Evolutionary conservation across 2,113 vertebrate species (phyloP).

Genomic region (Recurvirostra avosetta): DNA sequence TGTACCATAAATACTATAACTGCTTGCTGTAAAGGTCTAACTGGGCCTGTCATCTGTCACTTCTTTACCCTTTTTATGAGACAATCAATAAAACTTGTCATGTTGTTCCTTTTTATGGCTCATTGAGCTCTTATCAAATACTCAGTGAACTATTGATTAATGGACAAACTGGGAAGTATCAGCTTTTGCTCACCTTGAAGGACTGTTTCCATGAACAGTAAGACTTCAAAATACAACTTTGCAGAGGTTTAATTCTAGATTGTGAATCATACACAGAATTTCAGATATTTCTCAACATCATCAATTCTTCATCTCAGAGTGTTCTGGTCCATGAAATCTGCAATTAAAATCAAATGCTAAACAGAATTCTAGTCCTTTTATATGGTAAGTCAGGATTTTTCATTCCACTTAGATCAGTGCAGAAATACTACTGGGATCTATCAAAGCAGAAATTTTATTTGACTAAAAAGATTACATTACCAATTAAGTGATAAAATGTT

Average conservation of each 20-base stretch:
- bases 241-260: neutral
- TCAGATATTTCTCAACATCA: neutral
- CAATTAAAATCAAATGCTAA: constrained; percentile 44
- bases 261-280: neutral
- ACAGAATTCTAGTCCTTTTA: constrained; percentile 21
- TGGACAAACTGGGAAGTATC: neutral
- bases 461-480: neutral
- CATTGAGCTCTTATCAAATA: constrained; percentile 25
- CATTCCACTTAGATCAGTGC: neutral
- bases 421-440: constrained; percentile 21
- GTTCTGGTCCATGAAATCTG: neutral
- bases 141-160: constrained; percentile 38
- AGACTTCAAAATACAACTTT: neutral
- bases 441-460: constrained; percentile 26
- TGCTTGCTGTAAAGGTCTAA: neutral
- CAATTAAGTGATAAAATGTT: constrained; percentile 17
- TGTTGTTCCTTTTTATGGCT: constrained; percentile 33
- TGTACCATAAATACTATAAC: neutral
- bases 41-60: neutral
- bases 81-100: constrained; percentile 43
- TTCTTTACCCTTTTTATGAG: constrained; percentile 33
- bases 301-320: constrained; percentile 22
- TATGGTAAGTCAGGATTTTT: constrained; percentile 8
- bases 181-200: constrained; percentile 22
- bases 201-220: neutral